Percentiles rank a stretch among this genome's conserved stretches.
Evolutionary conservation across 1,140 invertebrate genomes (phyloP).

Genomic region (Trissolcus basalis): DNA sequence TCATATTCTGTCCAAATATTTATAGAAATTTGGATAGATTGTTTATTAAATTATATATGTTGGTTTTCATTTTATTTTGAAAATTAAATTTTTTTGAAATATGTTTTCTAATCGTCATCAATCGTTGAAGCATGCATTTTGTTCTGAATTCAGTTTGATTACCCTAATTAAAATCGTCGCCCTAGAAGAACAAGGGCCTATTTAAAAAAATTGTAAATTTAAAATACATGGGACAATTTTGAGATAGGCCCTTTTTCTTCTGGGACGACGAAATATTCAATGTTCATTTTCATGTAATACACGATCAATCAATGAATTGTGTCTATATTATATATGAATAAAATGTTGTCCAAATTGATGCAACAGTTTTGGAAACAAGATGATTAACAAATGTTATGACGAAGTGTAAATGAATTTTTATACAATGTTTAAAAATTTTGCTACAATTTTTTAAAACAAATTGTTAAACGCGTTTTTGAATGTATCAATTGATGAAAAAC

Average conservation of each 20-base stretch:
- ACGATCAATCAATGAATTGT: not conserved
- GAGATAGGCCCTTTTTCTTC: no score
- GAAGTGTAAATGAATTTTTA: slow-evolving; percentile 26
- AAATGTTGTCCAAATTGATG: slow-evolving; percentile 12
- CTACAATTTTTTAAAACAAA: slow-evolving; percentile 29
- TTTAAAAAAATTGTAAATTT: no score
- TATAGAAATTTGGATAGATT: no score
- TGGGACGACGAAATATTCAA: no score
- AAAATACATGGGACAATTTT: no score
- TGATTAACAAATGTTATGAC: slow-evolving; percentile 30
- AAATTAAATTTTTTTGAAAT: slow-evolving; percentile 1
- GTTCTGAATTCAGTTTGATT: slow-evolving; percentile 13
- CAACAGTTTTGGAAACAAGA: not conserved
- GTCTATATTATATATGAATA: no score
- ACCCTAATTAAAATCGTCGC: no score
- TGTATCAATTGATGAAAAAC: not conserved
- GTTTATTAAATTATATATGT: not conserved
- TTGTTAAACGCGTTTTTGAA: slow-evolving; percentile 23
- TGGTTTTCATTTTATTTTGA: not conserved
- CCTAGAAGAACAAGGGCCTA: no score
- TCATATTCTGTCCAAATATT: no score
- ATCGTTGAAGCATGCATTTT: not conserved
- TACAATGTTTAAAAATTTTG: slow-evolving; percentile 23
- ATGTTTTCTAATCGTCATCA: not conserved
- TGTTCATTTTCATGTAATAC: no score